Conservation (phyloP, 2,113 vertebrate genomes). For the Muscicapa adusta region DNA sequence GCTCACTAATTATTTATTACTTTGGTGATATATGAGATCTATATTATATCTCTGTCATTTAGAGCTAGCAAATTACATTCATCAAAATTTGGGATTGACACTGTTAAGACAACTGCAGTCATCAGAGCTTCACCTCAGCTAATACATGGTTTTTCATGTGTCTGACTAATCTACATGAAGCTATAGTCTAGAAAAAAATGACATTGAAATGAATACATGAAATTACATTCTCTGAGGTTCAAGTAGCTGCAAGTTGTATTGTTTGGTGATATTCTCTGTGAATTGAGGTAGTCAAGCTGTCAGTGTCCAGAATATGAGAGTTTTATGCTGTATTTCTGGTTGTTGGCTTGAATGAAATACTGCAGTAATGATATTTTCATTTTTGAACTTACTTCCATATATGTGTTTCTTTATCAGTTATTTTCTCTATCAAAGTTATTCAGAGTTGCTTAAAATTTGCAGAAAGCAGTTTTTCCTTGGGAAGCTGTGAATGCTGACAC, state of each 20-base stretch:
- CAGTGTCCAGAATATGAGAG: background rate
- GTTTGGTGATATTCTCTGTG: background rate
- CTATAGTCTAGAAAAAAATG: slow-evolving; percentile 9
- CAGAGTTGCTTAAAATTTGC: background rate
- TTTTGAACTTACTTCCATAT: background rate
- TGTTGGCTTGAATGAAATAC: background rate
- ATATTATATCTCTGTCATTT: slow-evolving; percentile 44
- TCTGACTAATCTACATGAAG: slow-evolving; percentile 18
- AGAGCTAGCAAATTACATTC: slow-evolving; percentile 38
- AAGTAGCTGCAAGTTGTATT: background rate
- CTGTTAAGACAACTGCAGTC: slow-evolving; percentile 28
- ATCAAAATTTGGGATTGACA: slow-evolving; percentile 27
- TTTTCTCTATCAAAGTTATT: background rate
- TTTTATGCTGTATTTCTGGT: background rate
- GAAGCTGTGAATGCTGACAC: background rate
- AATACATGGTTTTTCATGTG: slow-evolving; percentile 11
- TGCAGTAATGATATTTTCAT: background rate
- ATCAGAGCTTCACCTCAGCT: slow-evolving; percentile 26
- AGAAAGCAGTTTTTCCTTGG: background rate
- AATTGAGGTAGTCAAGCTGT: background rate
- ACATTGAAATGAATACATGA: slow-evolving; percentile 10
- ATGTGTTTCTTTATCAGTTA: background rate
- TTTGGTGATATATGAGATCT: background rate
- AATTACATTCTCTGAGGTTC: background rate
- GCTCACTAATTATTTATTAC: slow-evolving; percentile 65